These are phyloP conservation scores for Drosophila jambulina DNA, from an alignment of 1,140 invertebrate genomes.

Conservation along the genomic window DNA sequence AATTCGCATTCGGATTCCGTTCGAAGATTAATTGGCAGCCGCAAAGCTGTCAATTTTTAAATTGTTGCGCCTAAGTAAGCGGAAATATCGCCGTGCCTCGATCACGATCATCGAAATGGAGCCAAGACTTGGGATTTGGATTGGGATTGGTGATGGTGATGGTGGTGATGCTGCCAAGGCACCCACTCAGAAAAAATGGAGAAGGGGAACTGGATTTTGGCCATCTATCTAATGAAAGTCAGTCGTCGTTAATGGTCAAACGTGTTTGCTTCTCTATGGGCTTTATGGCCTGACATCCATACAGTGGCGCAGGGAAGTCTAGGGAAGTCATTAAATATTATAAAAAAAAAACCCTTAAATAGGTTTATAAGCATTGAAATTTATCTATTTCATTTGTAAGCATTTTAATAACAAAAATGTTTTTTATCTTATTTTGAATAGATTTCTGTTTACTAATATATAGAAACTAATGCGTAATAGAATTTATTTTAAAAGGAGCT, in stretches of 20 bases:
- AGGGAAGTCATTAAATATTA: neutral
- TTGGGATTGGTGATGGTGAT: neutral
- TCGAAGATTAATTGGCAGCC: slow-evolving; percentile 72
- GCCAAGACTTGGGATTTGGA: neutral
- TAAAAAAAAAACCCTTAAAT: no score
- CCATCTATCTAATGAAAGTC: slow-evolving; percentile 51
- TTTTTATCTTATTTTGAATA: no score
- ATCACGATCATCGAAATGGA: slow-evolving; percentile 25
- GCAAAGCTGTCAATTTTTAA: slow-evolving; percentile 69
- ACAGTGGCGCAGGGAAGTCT: slow-evolving; percentile 42
- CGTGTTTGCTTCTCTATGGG: slow-evolving; percentile 54
- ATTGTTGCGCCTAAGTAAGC: slow-evolving; percentile 78
- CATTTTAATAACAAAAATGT: no score
- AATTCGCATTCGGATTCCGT: slow-evolving; percentile 25
- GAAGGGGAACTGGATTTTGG: slow-evolving; percentile 60
- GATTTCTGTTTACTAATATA: no score
- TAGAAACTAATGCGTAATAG: neutral
- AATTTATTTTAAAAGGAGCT: neutral
- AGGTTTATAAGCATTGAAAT: no score
- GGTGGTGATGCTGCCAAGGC: slow-evolving; percentile 31
- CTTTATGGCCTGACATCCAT: slow-evolving; percentile 38
- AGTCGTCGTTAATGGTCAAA: slow-evolving; percentile 62
- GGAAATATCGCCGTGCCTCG: slow-evolving; percentile 58
- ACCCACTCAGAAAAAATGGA: slow-evolving; percentile 47
- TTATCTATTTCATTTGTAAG: no score